phyloP scores from a whole-genome alignment of 1,140 invertebrate species.

The Theocolax elegans region DNA sequence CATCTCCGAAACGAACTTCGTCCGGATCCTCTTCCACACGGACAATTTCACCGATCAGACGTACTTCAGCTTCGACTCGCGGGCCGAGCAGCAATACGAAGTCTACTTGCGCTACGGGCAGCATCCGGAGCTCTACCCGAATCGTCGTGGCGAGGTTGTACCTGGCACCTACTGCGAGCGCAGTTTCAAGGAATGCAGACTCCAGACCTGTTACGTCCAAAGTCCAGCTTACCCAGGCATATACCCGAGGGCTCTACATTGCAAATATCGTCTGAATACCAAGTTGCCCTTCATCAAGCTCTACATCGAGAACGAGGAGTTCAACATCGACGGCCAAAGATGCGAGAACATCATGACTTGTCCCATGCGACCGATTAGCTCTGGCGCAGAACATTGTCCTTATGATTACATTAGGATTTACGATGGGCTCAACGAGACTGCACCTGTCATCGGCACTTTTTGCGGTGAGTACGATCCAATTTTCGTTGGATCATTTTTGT shows the following conservation, averaged over 20 bases:
- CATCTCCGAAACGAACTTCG: conserved; percentile 92
- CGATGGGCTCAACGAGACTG: conserved; percentile 88
- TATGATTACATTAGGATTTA: conserved; percentile 92
- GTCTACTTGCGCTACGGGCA: conserved; percentile 89
- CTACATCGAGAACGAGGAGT: conserved; percentile 92
- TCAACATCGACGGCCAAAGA: conserved; percentile 91
- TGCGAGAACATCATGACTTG: conserved; percentile 96
- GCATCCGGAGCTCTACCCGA: conserved; percentile 91
- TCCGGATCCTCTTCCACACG: conserved; percentile 88
- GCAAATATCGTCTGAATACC: conserved; percentile 89
- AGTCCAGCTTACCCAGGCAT: conserved; percentile 92
- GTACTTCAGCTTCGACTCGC: conserved; percentile 80
- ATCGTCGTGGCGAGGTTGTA: conserved; percentile 85
- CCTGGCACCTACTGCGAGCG: conserved; percentile 89
- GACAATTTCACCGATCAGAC: conserved; percentile 93
- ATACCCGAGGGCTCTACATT: conserved; percentile 89
- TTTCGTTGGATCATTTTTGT: too few relatives aligned
- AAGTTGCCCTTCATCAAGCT: conserved; percentile 89
- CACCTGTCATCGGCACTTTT: conserved; percentile 89
- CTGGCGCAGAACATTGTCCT: conserved; percentile 86
- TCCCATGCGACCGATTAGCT: conserved; percentile 89
- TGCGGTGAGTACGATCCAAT: conserved; percentile 69
- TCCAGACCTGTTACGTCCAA: conserved; percentile 93
- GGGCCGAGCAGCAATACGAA: conserved; percentile 89
- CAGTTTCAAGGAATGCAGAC: conserved; percentile 83